Percentiles rank a stretch among this genome's conserved stretches.
These are phyloP conservation scores for Malacoraja senta DNA, from an alignment of 2,797 vertebrate genomes.

Conservation along the genomic window DNA sequence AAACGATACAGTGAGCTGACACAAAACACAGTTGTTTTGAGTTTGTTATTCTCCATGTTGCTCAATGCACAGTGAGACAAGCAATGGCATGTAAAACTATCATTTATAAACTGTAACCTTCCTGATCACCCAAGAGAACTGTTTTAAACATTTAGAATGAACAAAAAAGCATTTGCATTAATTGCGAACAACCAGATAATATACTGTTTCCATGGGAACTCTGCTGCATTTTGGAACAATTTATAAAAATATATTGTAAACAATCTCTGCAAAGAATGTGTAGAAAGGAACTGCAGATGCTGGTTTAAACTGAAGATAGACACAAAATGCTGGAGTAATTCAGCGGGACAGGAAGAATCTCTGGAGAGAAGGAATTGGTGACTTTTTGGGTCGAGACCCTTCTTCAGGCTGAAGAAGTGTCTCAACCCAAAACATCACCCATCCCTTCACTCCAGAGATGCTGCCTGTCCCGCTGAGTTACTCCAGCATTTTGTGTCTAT, in stretches of 20 bases:
- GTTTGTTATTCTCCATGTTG: background rate
- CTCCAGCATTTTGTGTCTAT: too few relatives aligned
- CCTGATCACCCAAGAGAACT: background rate
- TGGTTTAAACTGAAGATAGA: too few relatives aligned
- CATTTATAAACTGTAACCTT: background rate
- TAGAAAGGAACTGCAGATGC: too few relatives aligned
- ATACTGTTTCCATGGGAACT: background rate
- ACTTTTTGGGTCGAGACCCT: too few relatives aligned
- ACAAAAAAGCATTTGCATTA: background rate
- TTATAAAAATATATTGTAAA: background rate
- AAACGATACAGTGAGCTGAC: background rate
- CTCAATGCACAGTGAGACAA: background rate
- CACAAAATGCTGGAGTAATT: too few relatives aligned
- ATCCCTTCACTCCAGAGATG: too few relatives aligned
- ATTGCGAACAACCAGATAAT: background rate
- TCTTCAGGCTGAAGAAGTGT: too few relatives aligned
- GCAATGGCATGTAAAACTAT: background rate
- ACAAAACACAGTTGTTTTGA: background rate
- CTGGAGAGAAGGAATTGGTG: too few relatives aligned
- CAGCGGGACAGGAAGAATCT: too few relatives aligned
- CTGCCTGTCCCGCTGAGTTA: too few relatives aligned
- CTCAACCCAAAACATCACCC: too few relatives aligned
- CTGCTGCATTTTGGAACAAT: constrained; percentile 5
- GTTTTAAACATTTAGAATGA: constrained; percentile 3
- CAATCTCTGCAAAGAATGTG: background rate